These are phyloP conservation scores for Ceratina japonica DNA, from an alignment of 1,140 invertebrate species.

Conservation along the genomic window DNA sequence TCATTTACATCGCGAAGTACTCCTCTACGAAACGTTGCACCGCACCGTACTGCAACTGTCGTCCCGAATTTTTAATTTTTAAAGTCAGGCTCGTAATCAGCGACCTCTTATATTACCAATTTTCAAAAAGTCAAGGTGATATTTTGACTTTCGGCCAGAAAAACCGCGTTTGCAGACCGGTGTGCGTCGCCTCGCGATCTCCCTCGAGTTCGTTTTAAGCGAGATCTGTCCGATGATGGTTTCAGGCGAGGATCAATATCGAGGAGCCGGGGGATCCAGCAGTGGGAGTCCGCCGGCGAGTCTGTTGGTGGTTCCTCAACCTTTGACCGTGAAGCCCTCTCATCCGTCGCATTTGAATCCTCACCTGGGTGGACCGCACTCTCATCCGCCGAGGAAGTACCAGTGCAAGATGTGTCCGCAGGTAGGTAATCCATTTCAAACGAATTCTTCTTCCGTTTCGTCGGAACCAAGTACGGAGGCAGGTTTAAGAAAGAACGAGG, in stretches of 20 bases:
- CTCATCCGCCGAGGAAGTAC: constrained; percentile 87
- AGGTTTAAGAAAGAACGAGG: neutral
- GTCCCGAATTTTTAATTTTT: too few relatives aligned
- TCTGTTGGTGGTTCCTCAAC: constrained; percentile 94
- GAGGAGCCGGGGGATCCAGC: constrained; percentile 79
- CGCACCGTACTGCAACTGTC: too few relatives aligned
- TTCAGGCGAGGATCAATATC: constrained; percentile 79
- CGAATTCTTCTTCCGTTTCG: neutral
- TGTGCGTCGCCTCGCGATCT: too few relatives aligned
- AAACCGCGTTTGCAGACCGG: too few relatives aligned
- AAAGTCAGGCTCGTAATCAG: too few relatives aligned
- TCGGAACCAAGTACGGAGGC: too few relatives aligned
- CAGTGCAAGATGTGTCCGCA: constrained; percentile 99
- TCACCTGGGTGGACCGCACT: constrained; percentile 76
- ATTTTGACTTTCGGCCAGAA: too few relatives aligned
- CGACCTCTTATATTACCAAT: too few relatives aligned
- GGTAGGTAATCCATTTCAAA: constrained; percentile 83
- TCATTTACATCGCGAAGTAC: too few relatives aligned
- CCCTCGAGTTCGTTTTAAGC: too few relatives aligned
- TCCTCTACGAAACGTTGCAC: too few relatives aligned
- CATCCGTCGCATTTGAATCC: constrained; percentile 77
- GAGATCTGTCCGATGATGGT: constrained; percentile 39
- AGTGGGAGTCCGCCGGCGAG: constrained; percentile 78
- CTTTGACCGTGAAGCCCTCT: constrained; percentile 85
- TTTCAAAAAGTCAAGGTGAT: too few relatives aligned